Evolutionary conservation across 2,888 invertebrate genomes (phyloP), one percentile per base, ranked within the genome.

Genomic region (Acholoe squamosa): DNA sequence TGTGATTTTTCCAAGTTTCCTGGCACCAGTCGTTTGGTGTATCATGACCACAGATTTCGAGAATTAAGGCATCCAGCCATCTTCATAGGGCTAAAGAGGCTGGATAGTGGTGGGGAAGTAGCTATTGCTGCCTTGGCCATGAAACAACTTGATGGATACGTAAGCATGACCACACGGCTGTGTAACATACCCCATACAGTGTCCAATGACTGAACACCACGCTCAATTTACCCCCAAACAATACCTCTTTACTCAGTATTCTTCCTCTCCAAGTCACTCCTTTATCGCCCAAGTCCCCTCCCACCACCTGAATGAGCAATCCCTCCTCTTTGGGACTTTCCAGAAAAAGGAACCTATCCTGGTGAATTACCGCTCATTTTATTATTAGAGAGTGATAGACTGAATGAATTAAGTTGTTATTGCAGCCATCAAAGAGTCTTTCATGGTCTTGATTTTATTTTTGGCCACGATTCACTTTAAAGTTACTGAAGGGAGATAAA

Each of bases 91-190:
- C n/a, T n/a, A n/a, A n/a, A 10, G 43, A 10, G 43, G 3, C 5
- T 43, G 43, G 43, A 10, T 43, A 10, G 43, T 43, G 43, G 43
- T 43, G 43, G 43, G 43, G 43, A 10, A 43, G 43, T 43, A 10
- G 43, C 43, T 43, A 43, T 43, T 25, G 25, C 71, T 71, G 71
- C 71, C 25, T 28, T 28, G 25, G 71, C 71, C 71, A 71, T 28
- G 71, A 71, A 28, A 28, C 71, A 25, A 28, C 1, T 71, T 71
- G 71, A 71, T 71, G 71, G 71, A 71, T 71, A 71, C 71, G 71
- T 14, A 71, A 28, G 25, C 14, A n/a, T 14, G 71, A 3, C 71
- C 28, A n/a, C 28, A 71, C 71, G 14, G 14, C 71, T 16, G 71
- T 14, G 28, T 28, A 71, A 28, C 25, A 71, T 71, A 71, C 25